Conservation (phyloP, 2,113 vertebrate species). For the Todiramphus chloris region DNA sequence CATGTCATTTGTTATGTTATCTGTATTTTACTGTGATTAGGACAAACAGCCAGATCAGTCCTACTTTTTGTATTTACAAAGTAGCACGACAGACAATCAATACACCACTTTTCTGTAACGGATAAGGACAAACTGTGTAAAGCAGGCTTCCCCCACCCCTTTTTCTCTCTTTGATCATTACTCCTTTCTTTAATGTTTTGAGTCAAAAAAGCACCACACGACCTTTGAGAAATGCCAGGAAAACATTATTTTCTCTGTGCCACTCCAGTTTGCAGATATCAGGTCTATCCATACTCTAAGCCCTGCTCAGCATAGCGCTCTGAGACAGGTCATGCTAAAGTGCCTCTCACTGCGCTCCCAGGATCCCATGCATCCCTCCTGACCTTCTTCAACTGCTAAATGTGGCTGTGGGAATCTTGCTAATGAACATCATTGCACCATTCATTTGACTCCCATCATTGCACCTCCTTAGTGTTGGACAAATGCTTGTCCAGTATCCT, state of each 20-base stretch:
- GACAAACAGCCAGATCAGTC: conserved; percentile 53
- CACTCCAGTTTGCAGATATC: neutral
- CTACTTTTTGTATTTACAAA: conserved; percentile 50
- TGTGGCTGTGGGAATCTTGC: neutral
- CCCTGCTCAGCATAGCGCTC: neutral
- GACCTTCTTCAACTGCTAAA: neutral
- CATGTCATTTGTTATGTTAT: conserved; percentile 3
- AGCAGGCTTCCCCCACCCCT: neutral
- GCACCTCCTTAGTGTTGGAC: neutral
- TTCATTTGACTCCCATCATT: neutral
- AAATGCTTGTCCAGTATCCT: neutral
- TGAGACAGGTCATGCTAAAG: neutral
- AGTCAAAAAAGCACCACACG: neutral
- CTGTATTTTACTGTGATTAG: conserved; percentile 59
- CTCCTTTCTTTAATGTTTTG: neutral
- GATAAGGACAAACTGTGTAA: conserved; percentile 16
- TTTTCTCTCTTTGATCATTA: conserved; percentile 34
- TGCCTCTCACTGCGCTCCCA: neutral
- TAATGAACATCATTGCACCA: neutral
- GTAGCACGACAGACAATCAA: neutral
- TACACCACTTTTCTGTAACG: neutral
- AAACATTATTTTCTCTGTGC: conserved; percentile 15
- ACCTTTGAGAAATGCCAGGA: conserved; percentile 59
- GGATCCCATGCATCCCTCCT: neutral
- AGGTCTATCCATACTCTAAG: neutral